Evolutionary conservation across 2,888 invertebrate genomes (phyloP), one percentile per base, ranked within the genome.

Genomic region (Octonoba sinensis): DNA sequence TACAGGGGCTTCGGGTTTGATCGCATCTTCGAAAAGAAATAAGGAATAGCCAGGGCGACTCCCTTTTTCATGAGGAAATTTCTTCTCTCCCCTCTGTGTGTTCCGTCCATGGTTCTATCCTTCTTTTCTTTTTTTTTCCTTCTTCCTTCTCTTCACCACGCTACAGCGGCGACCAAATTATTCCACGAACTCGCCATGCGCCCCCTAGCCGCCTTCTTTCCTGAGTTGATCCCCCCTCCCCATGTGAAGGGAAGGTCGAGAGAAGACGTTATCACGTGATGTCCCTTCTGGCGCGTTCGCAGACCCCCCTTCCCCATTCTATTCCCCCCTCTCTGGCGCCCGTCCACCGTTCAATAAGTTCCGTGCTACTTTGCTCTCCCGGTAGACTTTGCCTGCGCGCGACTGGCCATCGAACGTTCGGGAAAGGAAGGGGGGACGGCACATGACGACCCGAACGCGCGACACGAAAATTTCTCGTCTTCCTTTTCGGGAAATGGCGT

Each of bases 251-350:
- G 27, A 15, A 20, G 27, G 60, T 12, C 16, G 15, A 44, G 62
- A 74, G 73, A 77, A 81, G 79, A 81, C 79, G 79, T 81, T 81
- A 81, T 81, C 79, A 81, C 79, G 79, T 81, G 79, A 79, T 73
- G 79, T 79, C 73, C 79, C 79, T 81, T 81, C 79, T 81, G 79
- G 79, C 79, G 79, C 79, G 79, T 81, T 81, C 79, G 73, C 73
- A 74, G 73, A 67, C 79, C 79, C 65, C 36, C 59, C 64, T 56
- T 22, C 36, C 22, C n/a, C n/a, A 16, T 51, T 22, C 56, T 36
- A 56, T 51, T 6, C 70, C 66, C 27, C 66, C 66, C 49, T 65
- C 27, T 66, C 66, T 70, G 73, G 73, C 79, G 73, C 79, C 79
- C 79, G 67, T 73, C 79, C 79, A 81, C 73, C 79, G 79, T 60